phyloP scores from a whole-genome alignment of 2,113 vertebrate species.

The Psittacus erithacus region DNA sequence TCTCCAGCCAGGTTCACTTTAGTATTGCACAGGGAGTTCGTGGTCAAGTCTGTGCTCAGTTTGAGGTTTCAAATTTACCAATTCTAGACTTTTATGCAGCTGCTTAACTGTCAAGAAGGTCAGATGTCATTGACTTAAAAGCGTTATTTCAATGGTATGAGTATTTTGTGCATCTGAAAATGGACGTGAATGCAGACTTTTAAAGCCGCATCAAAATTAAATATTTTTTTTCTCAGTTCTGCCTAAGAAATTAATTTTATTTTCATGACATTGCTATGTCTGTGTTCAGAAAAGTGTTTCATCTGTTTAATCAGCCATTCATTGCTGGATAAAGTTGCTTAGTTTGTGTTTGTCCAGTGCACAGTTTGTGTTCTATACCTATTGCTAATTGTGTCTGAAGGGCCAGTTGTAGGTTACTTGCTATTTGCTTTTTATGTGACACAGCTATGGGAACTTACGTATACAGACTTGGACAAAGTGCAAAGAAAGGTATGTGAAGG shows the following conservation, averaged over 20 bases:
- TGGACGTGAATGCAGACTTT: background rate
- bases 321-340: background rate
- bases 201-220: background rate
- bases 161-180: background rate
- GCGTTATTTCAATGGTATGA: background rate
- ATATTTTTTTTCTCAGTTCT: background rate
- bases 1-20: background rate
- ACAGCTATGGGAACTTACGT: background rate
- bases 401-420: background rate
- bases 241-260: background rate
- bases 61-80: background rate
- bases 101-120: background rate
- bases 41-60: background rate
- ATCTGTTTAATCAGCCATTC: background rate
- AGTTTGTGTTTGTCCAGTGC: background rate
- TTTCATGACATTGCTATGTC: background rate
- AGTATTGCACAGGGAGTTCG: background rate
- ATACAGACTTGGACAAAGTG: background rate
- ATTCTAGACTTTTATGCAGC: background rate
- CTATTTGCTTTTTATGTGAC: background rate
- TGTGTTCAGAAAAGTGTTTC: background rate
- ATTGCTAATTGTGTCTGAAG: background rate
- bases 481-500: background rate
- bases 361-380: background rate
- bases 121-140: background rate